Evolutionary conservation across 2,113 vertebrate species (phyloP), one percentile per base, ranked within the genome.

Genomic region (Cavia porcellus): DNA sequence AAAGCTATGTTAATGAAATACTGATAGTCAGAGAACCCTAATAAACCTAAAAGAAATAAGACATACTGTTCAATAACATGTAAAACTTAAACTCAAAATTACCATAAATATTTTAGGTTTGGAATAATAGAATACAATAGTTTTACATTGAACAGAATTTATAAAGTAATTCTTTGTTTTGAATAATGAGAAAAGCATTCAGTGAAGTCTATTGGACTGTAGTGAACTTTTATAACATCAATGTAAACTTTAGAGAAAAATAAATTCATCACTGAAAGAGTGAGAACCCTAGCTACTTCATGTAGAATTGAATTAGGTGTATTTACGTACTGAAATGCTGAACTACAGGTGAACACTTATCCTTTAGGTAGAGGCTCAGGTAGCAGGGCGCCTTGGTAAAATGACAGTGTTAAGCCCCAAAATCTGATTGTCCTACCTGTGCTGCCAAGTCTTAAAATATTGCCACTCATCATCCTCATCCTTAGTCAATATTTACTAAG

Each of bases 401-500:
- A 92, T 79, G 87, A 95, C 92, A 92, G 64, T 10, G 35, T 52
- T 45, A 83, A 70, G 17, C 95, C 88, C 95, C 70, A 94, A 95
- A 85, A 57, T 88, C 62, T 94, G n/a, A 45, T 57, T 32, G 88
- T 24, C 86, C 57, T 91, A 80, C 88, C 82, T 55, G 79, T 84
- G 81, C 74, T 32, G 35, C 59, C 90, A 66, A 66, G 89, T 90
- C 94, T 95, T 90, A 94, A 95, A 95, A 79, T 83, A 90, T 8
- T 88, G 20, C 55, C 62, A 90, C 90, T 92, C 90, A 94, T 90
- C 74, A 57, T 87, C 70, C 30, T 86, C 82, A 45, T 93, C 74
- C 81, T 86, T 45, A 57, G 95, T 89, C 90, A 98, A 97, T 96
- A 96, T 96, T 98, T 97, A 92, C 94, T 95, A 84, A 98, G 92